Evolutionary conservation across 2,888 invertebrate species (phyloP).

Genomic region (Hanleya hanleyi): DNA sequence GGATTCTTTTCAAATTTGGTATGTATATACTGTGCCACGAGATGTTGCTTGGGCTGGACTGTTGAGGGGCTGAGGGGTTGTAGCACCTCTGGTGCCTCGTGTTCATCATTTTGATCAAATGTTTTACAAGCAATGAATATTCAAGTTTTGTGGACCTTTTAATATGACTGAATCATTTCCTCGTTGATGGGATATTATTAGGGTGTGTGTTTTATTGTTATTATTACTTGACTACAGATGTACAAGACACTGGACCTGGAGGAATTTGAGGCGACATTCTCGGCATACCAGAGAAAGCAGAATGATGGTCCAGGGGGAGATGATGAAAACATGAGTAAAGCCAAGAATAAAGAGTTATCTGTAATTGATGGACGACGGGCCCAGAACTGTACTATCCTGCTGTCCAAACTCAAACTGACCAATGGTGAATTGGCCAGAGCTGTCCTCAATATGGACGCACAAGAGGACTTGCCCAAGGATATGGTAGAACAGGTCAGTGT

Average conservation of each 20-base stretch:
- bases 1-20: no score
- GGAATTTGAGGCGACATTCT: constrained; percentile 93
- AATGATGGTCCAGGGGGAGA: constrained; percentile 53
- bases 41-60: no score
- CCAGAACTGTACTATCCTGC: constrained; percentile 96
- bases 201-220: no score
- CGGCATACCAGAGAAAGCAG: constrained; percentile 88
- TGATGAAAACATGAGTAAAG: constrained; percentile 34
- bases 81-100: no score
- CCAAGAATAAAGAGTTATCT: constrained; percentile 84
- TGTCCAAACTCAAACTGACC: constrained; percentile 96
- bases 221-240: constrained; percentile 73
- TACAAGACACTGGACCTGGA: constrained; percentile 94
- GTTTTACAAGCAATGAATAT: no score
- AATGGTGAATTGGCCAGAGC: constrained; percentile 96
- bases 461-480: constrained; percentile 94
- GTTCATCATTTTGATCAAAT: no score
- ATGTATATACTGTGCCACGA: no score
- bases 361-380: constrained; percentile 96
- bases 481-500: constrained; percentile 94
- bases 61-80: no score
- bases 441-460: constrained; percentile 95
- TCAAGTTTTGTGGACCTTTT: no score
- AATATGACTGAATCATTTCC: no score
- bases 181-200: no score